Base-by-base conservation (phyloP, 2,797 vertebrate species). In the Poeciliopsis turneri region DNA sequence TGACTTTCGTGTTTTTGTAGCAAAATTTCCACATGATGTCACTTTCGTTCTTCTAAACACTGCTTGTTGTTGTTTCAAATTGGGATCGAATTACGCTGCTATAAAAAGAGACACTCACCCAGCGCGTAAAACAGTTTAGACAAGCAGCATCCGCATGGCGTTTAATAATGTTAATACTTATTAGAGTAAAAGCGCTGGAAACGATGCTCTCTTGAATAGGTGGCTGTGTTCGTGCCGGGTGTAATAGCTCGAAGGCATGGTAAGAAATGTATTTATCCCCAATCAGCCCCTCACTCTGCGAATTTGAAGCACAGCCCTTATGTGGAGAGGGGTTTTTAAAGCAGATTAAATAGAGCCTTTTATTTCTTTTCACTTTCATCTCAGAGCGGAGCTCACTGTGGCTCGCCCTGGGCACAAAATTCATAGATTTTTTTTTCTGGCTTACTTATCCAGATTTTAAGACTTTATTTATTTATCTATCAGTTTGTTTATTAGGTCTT, bases 341-440 rank as follows among this genome's bases (percentile, higher is more conserved):
- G 96, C 97, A 97, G 98, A 99, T 99, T 99, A 99, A 98, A 98
- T 96, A 95, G 95, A 97, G 97, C 96, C 96, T 97, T 96, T 98
- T 98, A 98, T 98, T 99, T 97, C 96, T 96, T 96, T 97, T 96
- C 96, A 97, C 98, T 99, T 98, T 99, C 97, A 99, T 99, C 97
- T 99, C 96, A 97, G 96, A 97, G 97, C 96, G 95, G 86, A 91
- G 97, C 97, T 97, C 92, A 95, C 97, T 96, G 94, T 96, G 93
- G 94, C 95, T 97, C 93, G 97, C 97, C 97, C 95, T 95, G 96
- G 97, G 97, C 97, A 94, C 94, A 95, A 92, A 95, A 97, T 97
- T 97, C 95, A 96, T 94, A 95, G 96, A 96, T 93, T 95, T 96
- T 95, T 95, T 95, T 84, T 83, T 82, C 78, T 89, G 84, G 81